Evolutionary conservation across 2,888 invertebrate genomes (phyloP), one percentile per base, ranked within the genome.

Genomic region (Troides oblongomaculatus): DNA sequence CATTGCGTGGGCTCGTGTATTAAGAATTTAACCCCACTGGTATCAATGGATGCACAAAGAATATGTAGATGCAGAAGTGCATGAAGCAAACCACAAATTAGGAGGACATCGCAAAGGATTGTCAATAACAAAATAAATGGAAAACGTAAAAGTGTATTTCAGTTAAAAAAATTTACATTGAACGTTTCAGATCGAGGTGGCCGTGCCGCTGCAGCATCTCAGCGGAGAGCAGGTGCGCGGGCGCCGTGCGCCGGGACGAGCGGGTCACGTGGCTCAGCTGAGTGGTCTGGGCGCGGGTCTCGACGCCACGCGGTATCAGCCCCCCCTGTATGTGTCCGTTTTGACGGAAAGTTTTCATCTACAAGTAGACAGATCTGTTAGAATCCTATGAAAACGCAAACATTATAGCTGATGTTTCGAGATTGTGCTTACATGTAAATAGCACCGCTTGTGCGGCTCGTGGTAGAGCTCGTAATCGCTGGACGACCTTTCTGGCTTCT

Each of bases 401-500:
- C 1, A 2, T 46, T 46, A 30, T 30, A 4, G 14, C 46, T 2
- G 14, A 46, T 46, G 46, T 46, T 46, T 46, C 46, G 46, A 39
- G 39, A 39, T 39, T 39, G 8, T 25, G 76, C 74, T 69, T 77
- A 92, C 93, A 85, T 92, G 92, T 72, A 92, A 80, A 73, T 92
- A 93, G 68, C 93, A 92, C 66, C 89, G 84, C 75, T 90, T 91
- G 73, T 93, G 93, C 0, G 92, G 93, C 66, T 90, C 92, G 73
- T 93, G 93, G 72, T 92, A 92, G 1, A 90, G 80, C 39, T 93
- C 90, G 77, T 92, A 93, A 74, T 92, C 93, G 75, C 93, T 92
- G 7, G 93, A 93, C 0, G 92, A 91, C 0, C 89, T 86, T 30
- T 90, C 90, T 0, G 89, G 90, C 67, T 91, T 92, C 71, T 88